Conservation (phyloP, 2,888 invertebrate species). For the Andrena trimmerana region DNA sequence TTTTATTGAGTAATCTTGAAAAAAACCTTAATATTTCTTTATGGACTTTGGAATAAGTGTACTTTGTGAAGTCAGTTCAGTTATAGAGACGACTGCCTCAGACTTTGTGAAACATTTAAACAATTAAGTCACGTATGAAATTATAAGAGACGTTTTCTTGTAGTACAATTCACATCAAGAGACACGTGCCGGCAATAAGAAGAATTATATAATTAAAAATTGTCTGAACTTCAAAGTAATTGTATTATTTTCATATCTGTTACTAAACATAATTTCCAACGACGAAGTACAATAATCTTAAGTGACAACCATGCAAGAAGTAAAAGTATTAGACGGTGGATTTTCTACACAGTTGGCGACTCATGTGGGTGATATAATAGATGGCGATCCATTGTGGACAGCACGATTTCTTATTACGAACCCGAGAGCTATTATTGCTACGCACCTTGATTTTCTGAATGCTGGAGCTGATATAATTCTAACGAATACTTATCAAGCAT, state of each 20-base stretch:
- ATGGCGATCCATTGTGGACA: slow-evolving; percentile 96
- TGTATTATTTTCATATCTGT: neutral
- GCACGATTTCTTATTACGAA: slow-evolving; percentile 92
- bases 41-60: slow-evolving; percentile 60
- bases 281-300: neutral
- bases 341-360: slow-evolving; percentile 93
- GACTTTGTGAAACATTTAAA: slow-evolving; percentile 24
- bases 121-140: slow-evolving; percentile 24
- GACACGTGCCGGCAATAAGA: neutral
- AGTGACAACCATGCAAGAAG: slow-evolving; percentile 43
- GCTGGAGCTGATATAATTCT: slow-evolving; percentile 94
- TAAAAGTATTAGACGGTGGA: slow-evolving; percentile 89
- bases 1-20: neutral
- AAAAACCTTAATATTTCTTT: slow-evolving; percentile 35
- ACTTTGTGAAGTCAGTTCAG: slow-evolving; percentile 15
- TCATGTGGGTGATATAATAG: slow-evolving; percentile 91
- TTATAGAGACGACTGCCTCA: slow-evolving; percentile 39
- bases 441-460: slow-evolving; percentile 93
- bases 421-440: slow-evolving; percentile 91
- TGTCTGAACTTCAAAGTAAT: neutral
- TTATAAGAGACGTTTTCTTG: slow-evolving; percentile 2
- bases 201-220: slow-evolving; percentile 7
- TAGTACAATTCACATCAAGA: neutral
- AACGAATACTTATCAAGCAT: slow-evolving; percentile 84
- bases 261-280: neutral